Percentiles rank a stretch among this genome's conserved stretches.
phyloP scores from a whole-genome alignment of 1,140 invertebrate genomes.

The Armadillidium nasatum region DNA sequence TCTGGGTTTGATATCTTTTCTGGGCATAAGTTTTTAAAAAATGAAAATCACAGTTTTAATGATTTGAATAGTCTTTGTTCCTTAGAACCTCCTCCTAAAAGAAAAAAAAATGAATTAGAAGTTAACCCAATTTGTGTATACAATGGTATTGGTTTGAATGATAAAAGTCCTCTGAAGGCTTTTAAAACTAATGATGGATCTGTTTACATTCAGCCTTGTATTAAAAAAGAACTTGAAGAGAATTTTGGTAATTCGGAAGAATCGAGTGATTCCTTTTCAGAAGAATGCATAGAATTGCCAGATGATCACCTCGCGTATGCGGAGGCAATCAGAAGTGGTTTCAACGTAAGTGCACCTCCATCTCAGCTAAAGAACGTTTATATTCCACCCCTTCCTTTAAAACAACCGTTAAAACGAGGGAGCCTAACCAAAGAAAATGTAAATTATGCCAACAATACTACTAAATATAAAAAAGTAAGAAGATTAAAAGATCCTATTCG shows the following conservation, averaged over 20 bases:
- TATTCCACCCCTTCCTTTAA: not conserved
- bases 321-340: not conserved
- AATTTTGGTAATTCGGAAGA: not conserved
- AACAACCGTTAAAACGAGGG: not conserved
- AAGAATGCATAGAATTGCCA: not conserved
- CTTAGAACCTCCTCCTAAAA: no score
- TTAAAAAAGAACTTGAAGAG: not conserved
- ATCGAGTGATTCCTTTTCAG: not conserved
- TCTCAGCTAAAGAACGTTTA: not conserved
- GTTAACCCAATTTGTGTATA: no score
- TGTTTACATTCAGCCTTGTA: not conserved
- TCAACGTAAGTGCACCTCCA: not conserved
- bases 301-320: not conserved
- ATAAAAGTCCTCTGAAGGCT: no score
- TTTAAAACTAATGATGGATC: not conserved
- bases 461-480: not conserved
- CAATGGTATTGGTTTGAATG: no score
- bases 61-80: no score
- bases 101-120: no score
- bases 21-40: no score
- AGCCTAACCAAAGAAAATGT: not conserved
- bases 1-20: no score
- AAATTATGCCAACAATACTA: not conserved
- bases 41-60: no score
- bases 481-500: not conserved